phyloP scores from a whole-genome alignment of 2,797 vertebrate genomes.

The Ficedula albicollis region DNA sequence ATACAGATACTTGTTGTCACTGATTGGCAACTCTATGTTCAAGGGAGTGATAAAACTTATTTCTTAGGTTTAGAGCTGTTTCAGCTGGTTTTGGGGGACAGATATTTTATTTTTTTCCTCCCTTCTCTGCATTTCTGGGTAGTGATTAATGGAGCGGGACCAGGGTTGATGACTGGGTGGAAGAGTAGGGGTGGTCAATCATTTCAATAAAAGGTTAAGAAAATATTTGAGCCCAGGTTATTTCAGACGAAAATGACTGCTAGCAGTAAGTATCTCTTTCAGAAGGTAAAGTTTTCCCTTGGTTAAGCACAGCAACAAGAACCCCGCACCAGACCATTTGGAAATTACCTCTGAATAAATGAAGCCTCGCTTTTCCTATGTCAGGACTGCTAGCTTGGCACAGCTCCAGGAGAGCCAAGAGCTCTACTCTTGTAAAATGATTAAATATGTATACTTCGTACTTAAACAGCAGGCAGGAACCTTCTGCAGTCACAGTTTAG shows the following conservation, averaged over 20 bases:
- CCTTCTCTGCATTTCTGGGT: not conserved
- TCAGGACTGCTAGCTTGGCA: constrained; percentile 8
- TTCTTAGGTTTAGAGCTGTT: not conserved
- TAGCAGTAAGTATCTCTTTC: not conserved
- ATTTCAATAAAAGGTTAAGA: not conserved
- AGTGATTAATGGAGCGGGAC: fast-evolving
- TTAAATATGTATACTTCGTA: constrained; percentile 54
- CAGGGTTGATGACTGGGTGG: not conserved
- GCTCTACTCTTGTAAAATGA: constrained; percentile 52
- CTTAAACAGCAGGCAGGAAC: constrained; percentile 43
- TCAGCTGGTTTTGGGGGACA: not conserved
- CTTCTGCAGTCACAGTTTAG: constrained; percentile 9
- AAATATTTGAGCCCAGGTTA: not conserved
- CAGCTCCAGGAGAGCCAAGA: constrained; percentile 12
- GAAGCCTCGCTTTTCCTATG: not conserved
- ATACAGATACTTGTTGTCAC: fast-evolving
- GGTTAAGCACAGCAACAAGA: not conserved
- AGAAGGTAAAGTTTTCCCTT: not conserved
- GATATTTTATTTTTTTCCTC: not conserved
- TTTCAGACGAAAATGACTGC: not conserved
- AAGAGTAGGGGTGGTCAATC: fast-evolving
- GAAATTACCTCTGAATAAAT: constrained; percentile 2
- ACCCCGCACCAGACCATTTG: not conserved
- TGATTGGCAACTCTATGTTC: not conserved
- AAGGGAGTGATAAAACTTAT: not conserved